Evolutionary conservation across 2,888 invertebrate species (phyloP), one percentile per base, ranked within the genome.

Genomic region (Ornithoptera alexandrae): DNA sequence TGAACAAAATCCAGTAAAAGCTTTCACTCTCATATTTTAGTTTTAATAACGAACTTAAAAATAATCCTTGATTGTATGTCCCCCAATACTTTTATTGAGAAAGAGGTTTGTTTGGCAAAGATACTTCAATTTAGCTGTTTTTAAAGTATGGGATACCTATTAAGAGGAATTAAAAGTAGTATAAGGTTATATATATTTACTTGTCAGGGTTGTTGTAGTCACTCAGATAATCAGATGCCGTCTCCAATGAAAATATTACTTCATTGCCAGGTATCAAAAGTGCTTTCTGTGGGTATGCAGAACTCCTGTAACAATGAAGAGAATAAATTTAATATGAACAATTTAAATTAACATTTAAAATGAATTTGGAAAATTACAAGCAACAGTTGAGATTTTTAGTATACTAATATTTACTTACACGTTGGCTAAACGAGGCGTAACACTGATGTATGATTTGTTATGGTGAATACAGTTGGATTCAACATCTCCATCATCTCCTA

Each of bases 191-290:
- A 30, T 53, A 46, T 59, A 73, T 80, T 81, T 76, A 88, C 88
- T 82, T 84, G 68, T 84, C 83, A 4, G 79, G 73, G 67, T 85
- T 95, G 79, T 96, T 95, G 75, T 97, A 98, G 87, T 98, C 97
- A 80, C 97, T 97, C 72, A 98, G 94, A 86, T 98, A 99, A 85
- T 98, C 96, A 0, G 98, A 97, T 0, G 98, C 97, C 0, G 99
- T 98, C 91, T 99, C 99, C 81, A 99, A 84, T 0, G 98, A 98
- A 86, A 99, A 98, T 79, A 98, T 95, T 0, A 99, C 96, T 90
- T 98, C 97, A 84, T 98, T 98, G 22, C 98, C 98, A 53, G 98
- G 98, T 58, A 98, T 89, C 70, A 98, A 93, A 18, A 98, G 92
- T 0, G 97, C 95, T 76, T 95, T 96, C 78, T 96, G 96, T 0